Base-by-base conservation (phyloP, 2,113 vertebrate genomes). In the Machaerirhynchus nigripectus region DNA sequence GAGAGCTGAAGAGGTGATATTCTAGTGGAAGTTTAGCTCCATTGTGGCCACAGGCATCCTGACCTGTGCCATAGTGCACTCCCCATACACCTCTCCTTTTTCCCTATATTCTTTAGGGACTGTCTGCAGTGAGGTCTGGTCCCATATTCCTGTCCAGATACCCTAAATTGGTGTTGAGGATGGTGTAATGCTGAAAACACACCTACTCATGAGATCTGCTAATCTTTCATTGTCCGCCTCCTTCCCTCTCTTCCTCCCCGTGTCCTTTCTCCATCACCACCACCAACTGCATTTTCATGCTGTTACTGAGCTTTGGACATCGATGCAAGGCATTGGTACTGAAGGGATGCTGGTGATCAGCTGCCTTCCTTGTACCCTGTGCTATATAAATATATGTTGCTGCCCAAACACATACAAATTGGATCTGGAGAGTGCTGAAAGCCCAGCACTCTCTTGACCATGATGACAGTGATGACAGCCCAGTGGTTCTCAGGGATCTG, bases 21-120 rank as follows among this genome's bases (percentile, higher is more conserved):
- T 88, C 39, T 59, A 65, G 28, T 27, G 31, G 71, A 85, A 82
- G 20, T 76, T 33, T 46, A 56, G 26, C 21, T 75, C n/a, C 20
- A 47, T 3, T 81, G 31, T n/a, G 15, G 30, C n/a, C 39, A 50
- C 52, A 67, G 44, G 6, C 53, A 52, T 59, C 35, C 42, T 65
- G 53, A 23, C 11, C 35, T 57, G 23, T 65, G 42, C 57, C 3
- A 0, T 10, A 20, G 4, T 33, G 31, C 0, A 0, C 12, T 92
- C 15, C 6, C 18, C n/a, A 10, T 37, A 33, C 24, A 37, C 9
- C 5, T 81, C 33, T 75, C 12, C 31, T 68, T 89, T 78, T 64
- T 13, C 12, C 6, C 15, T 3, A 1, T 39, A 49, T 37, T 10
- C 27, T 15, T 93, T 21, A 64, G 35, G 13, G 44, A 49, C 47